Conservation (phyloP, 1,140 invertebrate species). For the Eriocheir sinensis region DNA sequence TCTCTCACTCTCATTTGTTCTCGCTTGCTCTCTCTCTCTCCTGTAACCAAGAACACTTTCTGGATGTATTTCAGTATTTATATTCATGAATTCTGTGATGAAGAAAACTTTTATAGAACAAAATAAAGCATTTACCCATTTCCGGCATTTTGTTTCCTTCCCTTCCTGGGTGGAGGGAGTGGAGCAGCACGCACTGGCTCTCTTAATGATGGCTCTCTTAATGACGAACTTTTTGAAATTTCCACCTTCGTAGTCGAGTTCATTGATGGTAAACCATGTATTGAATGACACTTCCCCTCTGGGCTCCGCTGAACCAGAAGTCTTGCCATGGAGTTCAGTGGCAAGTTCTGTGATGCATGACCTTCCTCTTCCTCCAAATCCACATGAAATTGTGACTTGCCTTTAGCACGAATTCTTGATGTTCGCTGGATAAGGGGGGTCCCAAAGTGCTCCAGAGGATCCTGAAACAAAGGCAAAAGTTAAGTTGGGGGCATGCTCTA, state of each 20-base stretch:
- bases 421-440: conserved; percentile 39
- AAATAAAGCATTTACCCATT: conserved; percentile 45
- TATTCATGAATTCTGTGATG: too few relatives aligned
- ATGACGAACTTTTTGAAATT: conserved; percentile 34
- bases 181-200: conserved; percentile 31
- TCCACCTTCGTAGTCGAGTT: conserved; percentile 1
- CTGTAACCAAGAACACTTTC: too few relatives aligned
- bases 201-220: neutral
- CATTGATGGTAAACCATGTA: conserved; percentile 27
- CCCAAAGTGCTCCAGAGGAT: conserved; percentile 48
- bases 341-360: neutral
- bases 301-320: neutral
- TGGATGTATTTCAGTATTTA: neutral
- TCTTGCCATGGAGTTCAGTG: neutral
- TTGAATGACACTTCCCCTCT: neutral
- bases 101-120: neutral
- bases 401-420: neutral
- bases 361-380: neutral
- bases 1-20: too few relatives aligned
- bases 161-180: conserved; percentile 39
- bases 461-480: neutral
- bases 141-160: conserved; percentile 14
- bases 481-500: neutral
- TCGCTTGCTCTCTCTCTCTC: too few relatives aligned
- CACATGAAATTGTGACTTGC: conserved; percentile 17